Conservation (phyloP, 2,797 vertebrate species). For the Cephalopachus bancanus region DNA sequence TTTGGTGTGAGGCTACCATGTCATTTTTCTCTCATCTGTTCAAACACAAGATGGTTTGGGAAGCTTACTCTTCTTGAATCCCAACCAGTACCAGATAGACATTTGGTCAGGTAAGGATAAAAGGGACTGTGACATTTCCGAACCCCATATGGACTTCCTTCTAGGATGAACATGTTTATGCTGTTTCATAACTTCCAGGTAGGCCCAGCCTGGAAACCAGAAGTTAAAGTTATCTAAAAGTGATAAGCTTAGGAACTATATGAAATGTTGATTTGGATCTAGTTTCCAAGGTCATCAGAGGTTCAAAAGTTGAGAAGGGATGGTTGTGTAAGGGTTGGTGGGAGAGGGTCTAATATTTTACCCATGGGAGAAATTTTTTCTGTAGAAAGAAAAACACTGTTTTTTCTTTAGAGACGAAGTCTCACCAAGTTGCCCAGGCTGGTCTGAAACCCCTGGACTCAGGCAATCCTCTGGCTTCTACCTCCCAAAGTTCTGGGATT, state of each 20-base stretch:
- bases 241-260: slow-evolving; percentile 74
- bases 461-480: too few relatives aligned
- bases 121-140: slow-evolving; percentile 68
- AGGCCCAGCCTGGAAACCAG: slow-evolving; percentile 73
- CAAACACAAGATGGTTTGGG: slow-evolving; percentile 22
- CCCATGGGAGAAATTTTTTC: background rate
- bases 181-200: slow-evolving; percentile 80
- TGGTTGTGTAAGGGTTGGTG: background rate
- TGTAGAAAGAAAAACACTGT: slow-evolving; percentile 44
- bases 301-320: slow-evolving; percentile 70
- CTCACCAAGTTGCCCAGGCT: too few relatives aligned
- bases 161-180: slow-evolving; percentile 50
- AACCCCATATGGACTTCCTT: slow-evolving; percentile 34
- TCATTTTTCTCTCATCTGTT: slow-evolving; percentile 31
- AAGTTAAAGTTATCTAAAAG: slow-evolving; percentile 77
- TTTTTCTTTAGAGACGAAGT: background rate
- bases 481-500: too few relatives aligned
- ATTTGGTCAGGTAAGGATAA: slow-evolving; percentile 17
- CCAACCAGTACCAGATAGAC: slow-evolving; percentile 4
- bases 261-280: slow-evolving; percentile 75
- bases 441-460: too few relatives aligned
- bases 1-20: background rate
- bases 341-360: background rate
- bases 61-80: slow-evolving; percentile 46
- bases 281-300: slow-evolving; percentile 77